These are phyloP conservation scores for Lethenteron reissneri DNA, from an alignment of 2,113 vertebrate species.

Conservation along the genomic window DNA sequence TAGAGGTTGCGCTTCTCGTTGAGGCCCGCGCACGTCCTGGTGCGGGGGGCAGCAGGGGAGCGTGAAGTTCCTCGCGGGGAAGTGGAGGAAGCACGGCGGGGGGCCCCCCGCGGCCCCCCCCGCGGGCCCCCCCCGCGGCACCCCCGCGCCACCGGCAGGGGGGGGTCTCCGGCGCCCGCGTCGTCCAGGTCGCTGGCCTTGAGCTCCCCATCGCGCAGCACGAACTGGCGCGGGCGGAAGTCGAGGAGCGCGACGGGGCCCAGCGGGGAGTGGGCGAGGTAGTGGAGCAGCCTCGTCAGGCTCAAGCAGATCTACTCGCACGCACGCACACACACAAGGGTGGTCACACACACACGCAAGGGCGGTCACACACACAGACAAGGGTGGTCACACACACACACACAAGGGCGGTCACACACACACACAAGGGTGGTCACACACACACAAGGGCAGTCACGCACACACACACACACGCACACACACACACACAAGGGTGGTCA, in stretches of 20 bases:
- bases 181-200: constrained; percentile 74
- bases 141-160: constrained; percentile 17
- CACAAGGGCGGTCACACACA: too few relatives aligned
- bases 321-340: too few relatives aligned
- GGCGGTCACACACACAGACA: too few relatives aligned
- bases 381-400: too few relatives aligned
- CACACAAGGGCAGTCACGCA: too few relatives aligned
- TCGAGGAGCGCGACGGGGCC: constrained; percentile 59
- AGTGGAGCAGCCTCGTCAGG: constrained; percentile 48
- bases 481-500: too few relatives aligned
- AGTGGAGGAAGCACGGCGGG: constrained; percentile 39
- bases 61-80: constrained; percentile 43
- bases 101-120: constrained; percentile 12
- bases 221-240: constrained; percentile 71
- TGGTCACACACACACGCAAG: too few relatives aligned
- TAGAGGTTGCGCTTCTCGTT: constrained; percentile 68
- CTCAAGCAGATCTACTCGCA: constrained; percentile 45
- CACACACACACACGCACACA: too few relatives aligned
- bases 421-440: too few relatives aligned
- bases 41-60: constrained; percentile 31
- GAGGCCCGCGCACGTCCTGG: constrained; percentile 32
- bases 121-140: too few relatives aligned
- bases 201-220: constrained; percentile 46
- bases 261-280: constrained; percentile 53
- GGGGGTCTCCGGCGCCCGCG: constrained; percentile 34